Conservation (phyloP, 2,888 invertebrate species). For the Chrysodeixis includens region DNA sequence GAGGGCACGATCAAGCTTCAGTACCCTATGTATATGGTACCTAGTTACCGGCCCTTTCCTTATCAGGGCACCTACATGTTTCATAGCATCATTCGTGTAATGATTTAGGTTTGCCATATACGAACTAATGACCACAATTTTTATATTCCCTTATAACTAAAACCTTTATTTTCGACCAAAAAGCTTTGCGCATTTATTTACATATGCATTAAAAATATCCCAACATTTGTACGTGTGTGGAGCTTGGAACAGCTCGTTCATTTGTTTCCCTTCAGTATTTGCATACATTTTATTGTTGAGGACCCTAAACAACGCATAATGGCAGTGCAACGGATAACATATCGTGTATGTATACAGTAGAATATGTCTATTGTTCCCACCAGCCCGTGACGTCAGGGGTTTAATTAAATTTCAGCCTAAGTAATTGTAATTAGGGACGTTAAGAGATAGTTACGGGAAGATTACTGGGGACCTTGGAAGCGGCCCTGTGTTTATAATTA, state of each 20-base stretch:
- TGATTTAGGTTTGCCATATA: too few relatives aligned
- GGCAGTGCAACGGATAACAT: constrained; percentile 15
- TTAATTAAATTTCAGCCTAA: constrained; percentile 54
- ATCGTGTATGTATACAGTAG: constrained; percentile 20
- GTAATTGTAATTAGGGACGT: constrained; percentile 45
- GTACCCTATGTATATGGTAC: too few relatives aligned
- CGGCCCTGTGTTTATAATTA: constrained; percentile 1
- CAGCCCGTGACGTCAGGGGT: constrained; percentile 25
- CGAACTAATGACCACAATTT: too few relatives aligned
- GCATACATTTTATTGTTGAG: constrained; percentile 22
- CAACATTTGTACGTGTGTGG: constrained; percentile 3
- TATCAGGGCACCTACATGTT: too few relatives aligned
- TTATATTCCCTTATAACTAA: too few relatives aligned
- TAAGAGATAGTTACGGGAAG: constrained; percentile 29
- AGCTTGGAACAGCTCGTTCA: constrained; percentile 8
- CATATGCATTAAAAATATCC: too few relatives aligned
- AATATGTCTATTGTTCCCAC: constrained; percentile 31
- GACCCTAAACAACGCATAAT: constrained; percentile 10
- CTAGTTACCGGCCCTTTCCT: too few relatives aligned
- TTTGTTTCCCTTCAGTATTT: constrained; percentile 11
- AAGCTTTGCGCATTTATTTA: too few relatives aligned
- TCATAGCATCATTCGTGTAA: too few relatives aligned
- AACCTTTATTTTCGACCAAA: too few relatives aligned
- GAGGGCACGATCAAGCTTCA: background rate
- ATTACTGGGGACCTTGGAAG: constrained; percentile 13